Evolutionary conservation across 2,888 invertebrate genomes (phyloP).

Genomic region (Drosophila pseudotalamancana): DNA sequence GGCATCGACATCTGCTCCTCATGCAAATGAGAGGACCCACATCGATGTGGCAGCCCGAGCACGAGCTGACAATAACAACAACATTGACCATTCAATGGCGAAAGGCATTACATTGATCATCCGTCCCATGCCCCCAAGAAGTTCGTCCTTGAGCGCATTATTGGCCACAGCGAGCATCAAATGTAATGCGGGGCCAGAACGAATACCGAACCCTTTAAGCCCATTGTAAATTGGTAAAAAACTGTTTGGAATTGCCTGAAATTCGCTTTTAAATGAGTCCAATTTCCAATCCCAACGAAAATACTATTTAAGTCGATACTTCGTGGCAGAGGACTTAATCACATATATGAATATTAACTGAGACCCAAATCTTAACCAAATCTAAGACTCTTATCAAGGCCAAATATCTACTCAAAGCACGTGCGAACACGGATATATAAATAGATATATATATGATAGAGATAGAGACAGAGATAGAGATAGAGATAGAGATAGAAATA

Average conservation of each 20-base stretch:
- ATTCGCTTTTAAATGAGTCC: not conserved
- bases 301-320: too few relatives aligned
- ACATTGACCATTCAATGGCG: not conserved
- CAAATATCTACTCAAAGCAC: conserved; percentile 53
- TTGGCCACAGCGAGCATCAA: not conserved
- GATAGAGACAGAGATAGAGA: too few relatives aligned
- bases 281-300: not conserved
- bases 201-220: not conserved
- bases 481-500: too few relatives aligned
- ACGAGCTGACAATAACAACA: conserved; percentile 18
- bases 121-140: not conserved
- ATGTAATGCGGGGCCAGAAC: not conserved
- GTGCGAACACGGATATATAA: too few relatives aligned
- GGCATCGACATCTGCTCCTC: conserved; percentile 29
- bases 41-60: conserved; percentile 1
- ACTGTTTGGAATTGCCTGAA: not conserved
- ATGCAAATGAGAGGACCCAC: conserved; percentile 32
- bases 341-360: not conserved
- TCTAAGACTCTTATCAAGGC: conserved; percentile 27
- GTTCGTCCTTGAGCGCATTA: not conserved
- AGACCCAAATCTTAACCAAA: not conserved
- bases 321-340: not conserved
- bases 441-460: too few relatives aligned
- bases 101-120: conserved; percentile 4
- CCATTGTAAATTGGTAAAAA: not conserved